Base-by-base conservation (phyloP, 2,888 invertebrate species). In the Hirtodrosophila confusa region DNA sequence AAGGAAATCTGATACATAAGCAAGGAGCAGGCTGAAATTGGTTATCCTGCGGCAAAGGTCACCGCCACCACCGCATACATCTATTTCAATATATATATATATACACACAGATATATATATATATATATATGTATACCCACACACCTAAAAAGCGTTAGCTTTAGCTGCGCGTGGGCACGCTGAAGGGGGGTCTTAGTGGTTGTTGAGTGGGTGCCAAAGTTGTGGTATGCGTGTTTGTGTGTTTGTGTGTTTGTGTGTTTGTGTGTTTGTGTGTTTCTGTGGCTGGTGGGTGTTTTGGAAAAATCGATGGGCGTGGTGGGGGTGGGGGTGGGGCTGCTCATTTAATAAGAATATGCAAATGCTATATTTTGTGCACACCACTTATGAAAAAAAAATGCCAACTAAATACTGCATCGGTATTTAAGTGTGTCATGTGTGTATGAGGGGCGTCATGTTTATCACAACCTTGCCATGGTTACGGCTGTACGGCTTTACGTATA, bases 31-130 rank as follows among this genome's bases (percentile, higher is more conserved):
- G 11, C 17, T 47, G 37, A 7, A 49, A 57, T 33, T 29, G 58
- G 35, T 61, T 75, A 70, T 71, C 71, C 76, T 75, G 61, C 36
- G 71, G 24, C 61, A 75, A 73, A 73, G 73, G 73, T 73, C 73
- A 75, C 53, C 53, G 62, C 24, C 36, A 40, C 43, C 29, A 44
- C 49, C 43, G 17, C 35, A 37, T 44, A 39, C 37, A 49, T 17
- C 37, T 12, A 36, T 11, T 1, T 31, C 3, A 9, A 31, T 31
- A 31, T 31, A 31, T 17, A 2, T 17, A 17, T 17, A 17, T 17
- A 1, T 17, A 17, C 2, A 17, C 17, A n/a, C n/a, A n/a, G n/a
- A n/a, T n/a, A 31, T 31, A 31, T 31, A 31, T 17, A 2, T 17
- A 17, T 17, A 17, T 17, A 1, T 17, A 17, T 17, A 17, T 2